These are phyloP conservation scores for Camponotus floridanus DNA, from an alignment of 1,140 invertebrate species.

Conservation along the genomic window DNA sequence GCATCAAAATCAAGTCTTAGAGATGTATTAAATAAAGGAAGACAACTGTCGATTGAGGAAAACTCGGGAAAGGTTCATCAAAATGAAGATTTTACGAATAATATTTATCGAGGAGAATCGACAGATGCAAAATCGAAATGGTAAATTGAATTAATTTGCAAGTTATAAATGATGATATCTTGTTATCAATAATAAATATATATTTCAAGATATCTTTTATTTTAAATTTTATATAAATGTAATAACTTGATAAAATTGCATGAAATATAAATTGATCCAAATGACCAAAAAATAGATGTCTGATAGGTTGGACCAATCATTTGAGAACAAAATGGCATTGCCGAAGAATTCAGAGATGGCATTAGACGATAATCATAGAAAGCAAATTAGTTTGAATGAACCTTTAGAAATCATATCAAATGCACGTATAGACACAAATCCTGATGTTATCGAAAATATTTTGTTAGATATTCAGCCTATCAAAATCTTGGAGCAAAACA, in stretches of 20 bases:
- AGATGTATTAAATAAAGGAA: background rate
- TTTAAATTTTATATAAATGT: background rate
- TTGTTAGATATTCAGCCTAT: conserved; percentile 55
- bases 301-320: conserved; percentile 3
- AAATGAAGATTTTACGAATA: conserved; percentile 48
- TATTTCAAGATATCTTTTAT: background rate
- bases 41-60: background rate
- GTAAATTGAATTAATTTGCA: conserved; percentile 18
- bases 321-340: background rate
- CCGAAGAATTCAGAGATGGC: background rate
- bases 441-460: conserved; percentile 40
- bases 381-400: conserved; percentile 15
- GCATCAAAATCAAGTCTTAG: background rate
- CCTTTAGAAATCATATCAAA: conserved; percentile 27
- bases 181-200: background rate
- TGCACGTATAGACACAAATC: conserved; percentile 36
- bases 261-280: background rate
- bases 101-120: conserved; percentile 33
- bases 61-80: conserved; percentile 28
- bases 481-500: background rate
- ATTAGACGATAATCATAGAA: background rate
- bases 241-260: background rate
- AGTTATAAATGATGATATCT: background rate
- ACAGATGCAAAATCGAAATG: conserved; percentile 28
- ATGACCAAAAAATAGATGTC: conserved; percentile 50